Percentiles rank a stretch among this genome's conserved stretches.
phyloP scores from a whole-genome alignment of 1,140 invertebrate species.

The Papilio polytes region DNA sequence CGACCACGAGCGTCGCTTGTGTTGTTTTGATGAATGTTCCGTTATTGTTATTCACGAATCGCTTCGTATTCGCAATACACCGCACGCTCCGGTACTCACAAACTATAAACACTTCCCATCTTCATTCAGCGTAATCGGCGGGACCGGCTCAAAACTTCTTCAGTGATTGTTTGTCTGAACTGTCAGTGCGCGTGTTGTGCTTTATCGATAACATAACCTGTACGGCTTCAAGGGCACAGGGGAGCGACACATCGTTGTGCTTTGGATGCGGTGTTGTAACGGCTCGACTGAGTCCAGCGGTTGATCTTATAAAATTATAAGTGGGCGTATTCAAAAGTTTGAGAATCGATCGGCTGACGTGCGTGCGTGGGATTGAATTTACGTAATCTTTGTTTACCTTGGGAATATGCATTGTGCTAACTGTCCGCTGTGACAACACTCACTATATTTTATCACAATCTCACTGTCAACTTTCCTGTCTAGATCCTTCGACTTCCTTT shows the following conservation, averaged over 20 bases:
- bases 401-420: slow-evolving; percentile 77
- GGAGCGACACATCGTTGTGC: slow-evolving; percentile 60
- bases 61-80: slow-evolving; percentile 54
- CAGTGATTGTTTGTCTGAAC: slow-evolving; percentile 79
- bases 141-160: slow-evolving; percentile 71
- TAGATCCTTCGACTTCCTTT: slow-evolving; percentile 36
- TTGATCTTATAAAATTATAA: slow-evolving; percentile 72
- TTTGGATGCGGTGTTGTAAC: slow-evolving; percentile 73
- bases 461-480: slow-evolving; percentile 47
- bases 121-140: slow-evolving; percentile 51
- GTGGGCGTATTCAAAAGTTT: slow-evolving; percentile 84
- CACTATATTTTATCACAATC: slow-evolving; percentile 43
- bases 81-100: slow-evolving; percentile 50
- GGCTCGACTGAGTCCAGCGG: slow-evolving; percentile 60
- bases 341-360: slow-evolving; percentile 75
- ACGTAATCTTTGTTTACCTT: slow-evolving; percentile 84
- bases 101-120: slow-evolving; percentile 54
- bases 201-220: slow-evolving; percentile 83
- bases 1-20: slow-evolving; percentile 57
- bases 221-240: slow-evolving; percentile 79
- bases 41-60: slow-evolving; percentile 62
- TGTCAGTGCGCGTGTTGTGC: slow-evolving; percentile 81
- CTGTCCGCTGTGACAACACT: slow-evolving; percentile 57
- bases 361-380: slow-evolving; percentile 81
- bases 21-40: slow-evolving; percentile 58